Conservation (phyloP, 1,140 invertebrate species). For the Drosophila kepulauana region DNA sequence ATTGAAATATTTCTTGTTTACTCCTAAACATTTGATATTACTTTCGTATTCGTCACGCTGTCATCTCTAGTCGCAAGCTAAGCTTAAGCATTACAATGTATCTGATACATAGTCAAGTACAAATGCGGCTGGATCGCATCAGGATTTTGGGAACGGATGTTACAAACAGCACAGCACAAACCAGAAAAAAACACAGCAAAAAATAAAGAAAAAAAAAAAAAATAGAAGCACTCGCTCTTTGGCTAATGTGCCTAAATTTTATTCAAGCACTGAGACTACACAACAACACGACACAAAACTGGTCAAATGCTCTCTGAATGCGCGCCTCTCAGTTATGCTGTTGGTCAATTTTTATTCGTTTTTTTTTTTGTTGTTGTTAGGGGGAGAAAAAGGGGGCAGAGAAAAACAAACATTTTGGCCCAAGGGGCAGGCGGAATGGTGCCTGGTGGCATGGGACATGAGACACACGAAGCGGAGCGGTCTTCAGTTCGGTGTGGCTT, state of each 20-base stretch:
- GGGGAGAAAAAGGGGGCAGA: neutral
- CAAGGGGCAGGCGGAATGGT: neutral
- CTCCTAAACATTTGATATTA: too few relatives aligned
- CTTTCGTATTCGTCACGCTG: neutral
- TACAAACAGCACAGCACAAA: neutral
- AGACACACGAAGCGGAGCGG: neutral
- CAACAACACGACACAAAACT: neutral
- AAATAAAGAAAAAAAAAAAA: neutral
- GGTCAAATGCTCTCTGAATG: constrained; percentile 26
- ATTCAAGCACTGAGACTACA: constrained; percentile 45
- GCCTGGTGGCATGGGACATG: constrained; percentile 3
- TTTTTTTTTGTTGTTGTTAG: too few relatives aligned
- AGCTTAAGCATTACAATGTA: constrained; percentile 22
- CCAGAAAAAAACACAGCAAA: too few relatives aligned
- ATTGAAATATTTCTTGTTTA: too few relatives aligned
- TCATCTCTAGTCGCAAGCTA: constrained; percentile 10
- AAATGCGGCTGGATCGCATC: constrained; percentile 25
- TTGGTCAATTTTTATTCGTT: neutral
- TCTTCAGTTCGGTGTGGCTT: constrained; percentile 7
- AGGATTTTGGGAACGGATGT: constrained; percentile 8
- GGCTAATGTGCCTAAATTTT: constrained; percentile 70
- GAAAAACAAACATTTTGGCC: constrained; percentile 1
- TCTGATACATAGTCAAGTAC: constrained; percentile 28
- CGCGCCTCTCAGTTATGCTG: constrained; percentile 1
- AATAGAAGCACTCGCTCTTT: constrained; percentile 56